Conservation (phyloP, 2,888 invertebrate species). For the Frankliniella fusca region DNA sequence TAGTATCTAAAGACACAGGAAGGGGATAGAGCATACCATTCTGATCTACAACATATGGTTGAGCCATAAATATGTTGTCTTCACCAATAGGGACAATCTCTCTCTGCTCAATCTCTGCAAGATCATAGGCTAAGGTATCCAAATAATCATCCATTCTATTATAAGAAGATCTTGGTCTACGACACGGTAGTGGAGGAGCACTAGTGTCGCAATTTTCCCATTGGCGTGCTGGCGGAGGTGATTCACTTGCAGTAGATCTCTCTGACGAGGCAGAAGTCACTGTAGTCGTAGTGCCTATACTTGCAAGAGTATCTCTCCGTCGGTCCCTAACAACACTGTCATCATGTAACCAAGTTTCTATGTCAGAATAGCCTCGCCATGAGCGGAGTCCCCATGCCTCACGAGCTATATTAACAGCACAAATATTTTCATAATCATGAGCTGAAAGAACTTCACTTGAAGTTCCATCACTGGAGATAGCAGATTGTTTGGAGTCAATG, state of each 20-base stretch:
- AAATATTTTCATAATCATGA: constrained; percentile 64
- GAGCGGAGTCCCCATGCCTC: constrained; percentile 62
- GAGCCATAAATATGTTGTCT: constrained; percentile 52
- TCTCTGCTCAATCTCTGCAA: constrained; percentile 41
- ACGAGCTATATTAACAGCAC: constrained; percentile 60
- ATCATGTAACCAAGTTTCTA: constrained; percentile 60
- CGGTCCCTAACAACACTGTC: constrained; percentile 59
- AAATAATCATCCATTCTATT: constrained; percentile 51
- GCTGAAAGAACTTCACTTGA: constrained; percentile 55
- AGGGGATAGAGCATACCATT: constrained; percentile 53
- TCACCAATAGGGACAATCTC: constrained; percentile 35
- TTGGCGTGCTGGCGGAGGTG: constrained; percentile 45
- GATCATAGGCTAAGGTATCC: constrained; percentile 52
- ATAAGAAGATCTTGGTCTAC: constrained; percentile 28
- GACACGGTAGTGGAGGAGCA: constrained; percentile 33
- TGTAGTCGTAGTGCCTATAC: constrained; percentile 49
- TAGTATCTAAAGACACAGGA: constrained; percentile 51
- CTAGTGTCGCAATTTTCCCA: not conserved
- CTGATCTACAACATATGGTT: constrained; percentile 55
- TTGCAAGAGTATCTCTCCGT: constrained; percentile 46
- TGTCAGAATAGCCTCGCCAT: constrained; percentile 62
- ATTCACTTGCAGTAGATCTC: constrained; percentile 50
- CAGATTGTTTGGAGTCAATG: constrained; percentile 13
- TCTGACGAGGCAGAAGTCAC: constrained; percentile 58
- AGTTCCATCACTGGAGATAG: constrained; percentile 29